A percentile compares a stretch with the other conserved stretches of the same genome.
These are phyloP conservation scores for Coendou prehensilis DNA, from an alignment of 2,797 vertebrate genomes.

Conservation along the genomic window DNA sequence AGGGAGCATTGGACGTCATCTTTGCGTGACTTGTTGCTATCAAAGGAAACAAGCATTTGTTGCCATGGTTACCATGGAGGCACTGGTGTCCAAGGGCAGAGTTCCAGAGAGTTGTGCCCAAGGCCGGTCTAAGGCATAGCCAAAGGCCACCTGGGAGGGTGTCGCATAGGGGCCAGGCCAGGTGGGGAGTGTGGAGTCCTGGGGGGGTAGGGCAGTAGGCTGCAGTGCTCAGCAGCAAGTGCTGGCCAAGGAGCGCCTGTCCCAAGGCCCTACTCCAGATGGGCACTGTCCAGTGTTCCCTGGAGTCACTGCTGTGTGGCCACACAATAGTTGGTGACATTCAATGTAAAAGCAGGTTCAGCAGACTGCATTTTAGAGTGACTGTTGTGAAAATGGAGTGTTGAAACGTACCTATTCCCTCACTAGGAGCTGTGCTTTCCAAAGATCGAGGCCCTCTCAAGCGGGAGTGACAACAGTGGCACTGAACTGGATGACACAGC, in stretches of 20 bases:
- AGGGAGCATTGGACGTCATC: rapidly evolving
- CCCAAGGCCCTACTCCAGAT: neutral
- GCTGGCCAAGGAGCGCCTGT: neutral
- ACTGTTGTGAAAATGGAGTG: neutral
- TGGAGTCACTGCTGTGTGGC: neutral
- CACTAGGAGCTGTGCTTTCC: conserved; percentile 86
- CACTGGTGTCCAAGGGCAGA: neutral
- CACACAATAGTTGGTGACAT: neutral
- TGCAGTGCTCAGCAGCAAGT: rapidly evolving
- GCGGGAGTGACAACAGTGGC: conserved; percentile 82
- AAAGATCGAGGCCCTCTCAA: conserved; percentile 92
- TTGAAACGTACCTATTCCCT: conserved; percentile 65
- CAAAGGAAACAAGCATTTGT: neutral
- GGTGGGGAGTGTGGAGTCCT: neutral
- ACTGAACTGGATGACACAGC: conserved; percentile 26
- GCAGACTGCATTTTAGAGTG: neutral
- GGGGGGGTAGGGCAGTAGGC: neutral
- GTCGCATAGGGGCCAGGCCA: neutral
- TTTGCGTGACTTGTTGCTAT: neutral
- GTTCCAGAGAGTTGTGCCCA: neutral
- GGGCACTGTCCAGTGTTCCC: too few species aligned
- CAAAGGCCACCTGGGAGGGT: neutral
- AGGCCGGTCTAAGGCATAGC: rapidly evolving
- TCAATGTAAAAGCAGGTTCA: too few species aligned
- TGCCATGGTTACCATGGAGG: too few species aligned